Evolutionary conservation across 2,113 vertebrate genomes (phyloP), one percentile per base, ranked within the genome.

Genomic region (Dendrocopos noguchii): DNA sequence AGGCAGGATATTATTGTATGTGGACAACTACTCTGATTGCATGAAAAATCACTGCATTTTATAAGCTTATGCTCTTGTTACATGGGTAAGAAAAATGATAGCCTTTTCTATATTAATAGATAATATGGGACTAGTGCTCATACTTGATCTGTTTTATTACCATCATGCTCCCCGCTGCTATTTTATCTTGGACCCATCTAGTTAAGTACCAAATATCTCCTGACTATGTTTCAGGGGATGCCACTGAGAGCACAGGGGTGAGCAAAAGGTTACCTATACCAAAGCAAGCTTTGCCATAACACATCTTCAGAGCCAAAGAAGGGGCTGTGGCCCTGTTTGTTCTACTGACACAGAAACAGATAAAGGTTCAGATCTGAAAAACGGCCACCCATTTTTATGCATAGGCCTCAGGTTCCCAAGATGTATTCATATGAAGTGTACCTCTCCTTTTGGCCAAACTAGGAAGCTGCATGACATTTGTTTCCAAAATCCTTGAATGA

Each of bases 231-330:
- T 55, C 65, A 50, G 61, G 50, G 55, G 55, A 66, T 63, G 60
- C 27, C 28, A 13, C 8, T 0, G 0, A 55, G 57, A 66, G 10
- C 29, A 15, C 2, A 77, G 16, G 7, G 2, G 1, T 60, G 19
- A 84, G 55, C 34, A 63, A 36, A 85, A 13, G 0, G 5, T 24
- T 34, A 18, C 29, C 8, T 56, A 6, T 2, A 8, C 1, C 34
- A 42, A 57, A 34, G 60, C 64, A 57, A 57, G 64, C 2, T 2
- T 59, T 91, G 42, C 14, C 8, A 3, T 14, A 28, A 19, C 0
- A 1, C 1, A 4, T 33, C 76, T 44, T 34, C 56, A 66, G 64
- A 86, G 39, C 22, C 56, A 71, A 17, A 61, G 28, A 39, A 27
- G 11, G 27, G 29, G 39, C 33, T 57, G 15, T 33, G 36, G 12